Percentiles rank a stretch among this genome's conserved stretches.
Evolutionary conservation across 2,888 invertebrate genomes (phyloP).

Genomic region (Netelia virgata): DNA sequence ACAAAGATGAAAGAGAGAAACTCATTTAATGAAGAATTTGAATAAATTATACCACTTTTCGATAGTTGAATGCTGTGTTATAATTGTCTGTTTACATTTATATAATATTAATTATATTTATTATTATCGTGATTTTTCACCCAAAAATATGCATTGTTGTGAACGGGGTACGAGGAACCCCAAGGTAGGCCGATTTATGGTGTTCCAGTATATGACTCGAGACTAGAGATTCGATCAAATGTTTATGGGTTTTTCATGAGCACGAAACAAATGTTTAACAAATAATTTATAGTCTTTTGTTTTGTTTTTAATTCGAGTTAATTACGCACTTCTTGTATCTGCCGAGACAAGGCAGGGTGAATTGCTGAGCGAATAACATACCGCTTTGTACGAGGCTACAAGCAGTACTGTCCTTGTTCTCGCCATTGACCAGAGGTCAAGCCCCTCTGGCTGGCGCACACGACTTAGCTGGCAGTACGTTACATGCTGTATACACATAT

Average conservation of each 20-base stretch:
- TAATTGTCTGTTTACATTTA: no score
- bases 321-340: conserved; percentile 82
- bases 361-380: conserved; percentile 83
- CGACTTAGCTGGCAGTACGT: conserved; percentile 68
- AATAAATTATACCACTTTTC: neutral
- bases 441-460: conserved; percentile 71
- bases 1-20: neutral
- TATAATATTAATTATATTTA: no score
- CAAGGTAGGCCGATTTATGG: no score
- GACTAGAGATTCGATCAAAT: neutral
- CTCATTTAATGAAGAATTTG: neutral
- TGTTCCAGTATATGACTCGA: no score
- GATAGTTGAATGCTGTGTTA: no score
- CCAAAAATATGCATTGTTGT: no score
- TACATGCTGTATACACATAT: neutral
- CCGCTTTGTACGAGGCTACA: conserved; percentile 73
- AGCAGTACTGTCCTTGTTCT: conserved; percentile 76
- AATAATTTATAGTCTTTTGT: neutral
- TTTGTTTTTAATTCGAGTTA: neutral
- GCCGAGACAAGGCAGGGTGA: conserved; percentile 82
- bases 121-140: no score
- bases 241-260: neutral
- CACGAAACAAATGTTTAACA: neutral
- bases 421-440: conserved; percentile 84
- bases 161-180: no score